These are phyloP conservation scores for Eristalinus sepulchralis DNA, from an alignment of 2,888 invertebrate species.

Conservation along the genomic window DNA sequence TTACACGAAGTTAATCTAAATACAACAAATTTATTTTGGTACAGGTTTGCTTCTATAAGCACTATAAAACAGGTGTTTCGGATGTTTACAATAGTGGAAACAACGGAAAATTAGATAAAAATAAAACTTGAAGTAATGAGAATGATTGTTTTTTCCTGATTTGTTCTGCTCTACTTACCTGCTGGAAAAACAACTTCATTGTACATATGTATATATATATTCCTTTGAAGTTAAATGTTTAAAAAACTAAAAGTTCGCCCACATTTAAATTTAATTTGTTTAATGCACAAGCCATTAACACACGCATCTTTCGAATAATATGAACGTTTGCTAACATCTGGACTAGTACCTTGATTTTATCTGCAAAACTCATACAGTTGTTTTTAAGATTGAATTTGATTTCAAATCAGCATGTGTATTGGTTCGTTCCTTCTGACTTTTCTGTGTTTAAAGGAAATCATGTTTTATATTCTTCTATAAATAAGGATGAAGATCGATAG, in stretches of 20 bases:
- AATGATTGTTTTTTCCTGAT: neutral
- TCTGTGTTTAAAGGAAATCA: no score
- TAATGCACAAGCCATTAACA: neutral
- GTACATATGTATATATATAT: neutral
- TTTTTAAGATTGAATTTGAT: neutral
- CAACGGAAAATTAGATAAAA: conserved; percentile 14
- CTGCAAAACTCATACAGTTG: neutral
- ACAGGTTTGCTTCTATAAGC: conserved; percentile 1
- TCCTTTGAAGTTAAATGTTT: neutral
- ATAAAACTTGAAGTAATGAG: neutral
- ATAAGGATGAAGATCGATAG: no score
- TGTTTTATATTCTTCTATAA: no score
- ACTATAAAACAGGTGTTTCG: conserved; percentile 23
- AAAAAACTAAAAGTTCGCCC: neutral
- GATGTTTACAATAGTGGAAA: conserved; percentile 36
- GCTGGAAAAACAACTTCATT: neutral
- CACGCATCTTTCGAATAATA: neutral
- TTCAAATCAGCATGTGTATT: neutral
- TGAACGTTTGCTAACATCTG: neutral
- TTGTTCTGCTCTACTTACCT: neutral
- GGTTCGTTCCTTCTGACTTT: no score
- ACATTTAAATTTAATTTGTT: neutral
- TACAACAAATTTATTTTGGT: conserved; percentile 15
- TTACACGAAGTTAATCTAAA: conserved; percentile 37
- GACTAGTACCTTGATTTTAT: neutral